phyloP scores from a whole-genome alignment of 2,113 vertebrate species.

The Thermophis baileyi region DNA sequence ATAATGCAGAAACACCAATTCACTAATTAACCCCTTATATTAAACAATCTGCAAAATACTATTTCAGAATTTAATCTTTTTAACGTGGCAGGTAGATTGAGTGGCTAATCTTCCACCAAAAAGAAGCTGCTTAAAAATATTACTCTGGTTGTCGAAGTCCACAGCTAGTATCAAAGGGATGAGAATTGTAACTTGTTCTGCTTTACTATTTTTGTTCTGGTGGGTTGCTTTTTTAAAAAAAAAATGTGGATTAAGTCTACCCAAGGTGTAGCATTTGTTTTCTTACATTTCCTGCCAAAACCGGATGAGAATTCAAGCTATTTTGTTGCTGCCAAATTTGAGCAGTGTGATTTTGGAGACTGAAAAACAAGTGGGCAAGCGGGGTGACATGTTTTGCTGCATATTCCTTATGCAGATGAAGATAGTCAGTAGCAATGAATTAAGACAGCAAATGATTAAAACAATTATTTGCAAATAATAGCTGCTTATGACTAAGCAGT shows the following conservation, averaged over 20 bases:
- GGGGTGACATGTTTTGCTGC: neutral
- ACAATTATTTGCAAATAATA: neutral
- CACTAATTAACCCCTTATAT: neutral
- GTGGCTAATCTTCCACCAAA: neutral
- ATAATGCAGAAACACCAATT: neutral
- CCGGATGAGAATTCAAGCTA: neutral
- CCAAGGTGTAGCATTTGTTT: neutral
- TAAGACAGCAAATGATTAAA: neutral
- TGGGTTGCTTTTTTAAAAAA: neutral
- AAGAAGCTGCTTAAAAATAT: neutral
- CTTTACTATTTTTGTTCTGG: neutral
- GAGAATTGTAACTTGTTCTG: neutral
- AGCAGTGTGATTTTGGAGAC: neutral
- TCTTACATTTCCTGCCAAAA: neutral
- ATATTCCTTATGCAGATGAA: neutral
- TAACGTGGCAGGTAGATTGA: neutral
- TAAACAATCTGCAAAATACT: neutral
- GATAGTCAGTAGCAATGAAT: neutral
- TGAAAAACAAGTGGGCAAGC: neutral
- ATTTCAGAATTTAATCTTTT: neutral
- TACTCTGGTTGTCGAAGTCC: neutral
- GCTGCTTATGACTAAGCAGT: conserved; percentile 13
- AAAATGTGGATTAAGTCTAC: neutral
- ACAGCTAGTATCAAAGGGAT: neutral
- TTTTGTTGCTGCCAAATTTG: neutral